phyloP scores from a whole-genome alignment of 2,797 vertebrate species.

The Ctenosaura bakeri region DNA sequence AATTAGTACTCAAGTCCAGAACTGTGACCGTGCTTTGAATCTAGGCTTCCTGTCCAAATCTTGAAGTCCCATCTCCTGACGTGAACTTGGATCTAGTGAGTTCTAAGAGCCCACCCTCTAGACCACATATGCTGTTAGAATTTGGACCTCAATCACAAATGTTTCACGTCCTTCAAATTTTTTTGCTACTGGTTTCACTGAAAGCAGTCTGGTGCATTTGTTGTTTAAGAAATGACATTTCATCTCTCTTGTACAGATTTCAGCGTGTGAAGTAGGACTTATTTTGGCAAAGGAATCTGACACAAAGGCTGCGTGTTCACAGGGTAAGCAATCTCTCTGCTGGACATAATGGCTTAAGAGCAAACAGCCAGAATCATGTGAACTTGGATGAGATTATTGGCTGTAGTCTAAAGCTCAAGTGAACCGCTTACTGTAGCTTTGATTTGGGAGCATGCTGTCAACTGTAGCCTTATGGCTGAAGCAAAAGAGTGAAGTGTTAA shows the following conservation, averaged over 20 bases:
- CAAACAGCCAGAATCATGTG: neutral
- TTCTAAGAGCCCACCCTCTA: neutral
- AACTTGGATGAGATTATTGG: conserved; percentile 44
- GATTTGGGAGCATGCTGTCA: neutral
- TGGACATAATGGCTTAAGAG: neutral
- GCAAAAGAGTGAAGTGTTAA: conserved; percentile 32
- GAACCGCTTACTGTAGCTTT: conserved; percentile 15
- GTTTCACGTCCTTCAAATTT: neutral
- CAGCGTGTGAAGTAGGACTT: neutral
- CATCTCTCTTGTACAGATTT: accelerated
- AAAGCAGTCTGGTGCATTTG: neutral
- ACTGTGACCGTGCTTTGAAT: neutral
- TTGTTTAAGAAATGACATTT: neutral
- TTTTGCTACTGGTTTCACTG: neutral
- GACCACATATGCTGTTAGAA: neutral
- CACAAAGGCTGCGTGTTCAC: neutral
- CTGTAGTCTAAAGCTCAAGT: neutral
- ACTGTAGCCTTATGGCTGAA: conserved; percentile 36
- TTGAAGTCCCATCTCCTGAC: neutral
- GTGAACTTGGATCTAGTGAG: neutral
- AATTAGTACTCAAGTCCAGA: neutral
- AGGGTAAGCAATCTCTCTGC: neutral
- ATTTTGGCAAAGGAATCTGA: neutral
- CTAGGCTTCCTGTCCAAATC: neutral
- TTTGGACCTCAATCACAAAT: neutral